Conservation (phyloP, 1,140 invertebrate genomes). For the Pseudomyrmex cubaensis region DNA sequence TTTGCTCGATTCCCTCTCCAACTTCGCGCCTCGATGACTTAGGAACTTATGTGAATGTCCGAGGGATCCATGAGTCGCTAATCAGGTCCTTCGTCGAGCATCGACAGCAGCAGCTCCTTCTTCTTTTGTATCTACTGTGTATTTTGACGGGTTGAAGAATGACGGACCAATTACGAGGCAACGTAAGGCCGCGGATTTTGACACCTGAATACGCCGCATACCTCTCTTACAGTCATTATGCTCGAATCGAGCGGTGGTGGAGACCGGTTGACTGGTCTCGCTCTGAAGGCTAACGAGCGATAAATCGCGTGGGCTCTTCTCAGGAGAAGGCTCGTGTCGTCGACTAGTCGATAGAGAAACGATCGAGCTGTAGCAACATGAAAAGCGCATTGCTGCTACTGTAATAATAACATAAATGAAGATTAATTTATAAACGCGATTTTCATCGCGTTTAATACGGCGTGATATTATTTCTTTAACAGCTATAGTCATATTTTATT, state of each 20-base stretch:
- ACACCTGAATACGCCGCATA: constrained; percentile 62
- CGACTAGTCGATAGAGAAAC: constrained; percentile 52
- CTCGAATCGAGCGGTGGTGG: constrained; percentile 15
- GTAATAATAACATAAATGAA: constrained; percentile 54
- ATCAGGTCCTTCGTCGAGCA: constrained; percentile 65
- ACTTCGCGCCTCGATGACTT: constrained; percentile 33
- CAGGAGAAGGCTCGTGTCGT: constrained; percentile 39
- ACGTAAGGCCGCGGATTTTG: constrained; percentile 52
- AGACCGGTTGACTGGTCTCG: background rate
- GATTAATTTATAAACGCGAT: constrained; percentile 40
- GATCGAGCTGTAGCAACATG: constrained; percentile 53
- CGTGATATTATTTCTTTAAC: constrained; percentile 40
- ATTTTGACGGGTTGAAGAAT: constrained; percentile 75
- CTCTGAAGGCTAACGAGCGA: constrained; percentile 66
- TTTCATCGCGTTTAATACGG: constrained; percentile 28
- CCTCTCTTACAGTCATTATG: constrained; percentile 67
- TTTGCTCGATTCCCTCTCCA: background rate
- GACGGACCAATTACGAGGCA: constrained; percentile 74
- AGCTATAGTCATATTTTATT: background rate
- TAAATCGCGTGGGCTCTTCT: constrained; percentile 64
- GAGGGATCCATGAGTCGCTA: constrained; percentile 69
- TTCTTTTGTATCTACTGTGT: constrained; percentile 54
- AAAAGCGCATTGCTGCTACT: constrained; percentile 55
- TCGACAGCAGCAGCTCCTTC: constrained; percentile 49
- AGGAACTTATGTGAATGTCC: constrained; percentile 42